These are phyloP conservation scores for Cisticola juncidis DNA, from an alignment of 2,113 vertebrate species.

Conservation along the genomic window DNA sequence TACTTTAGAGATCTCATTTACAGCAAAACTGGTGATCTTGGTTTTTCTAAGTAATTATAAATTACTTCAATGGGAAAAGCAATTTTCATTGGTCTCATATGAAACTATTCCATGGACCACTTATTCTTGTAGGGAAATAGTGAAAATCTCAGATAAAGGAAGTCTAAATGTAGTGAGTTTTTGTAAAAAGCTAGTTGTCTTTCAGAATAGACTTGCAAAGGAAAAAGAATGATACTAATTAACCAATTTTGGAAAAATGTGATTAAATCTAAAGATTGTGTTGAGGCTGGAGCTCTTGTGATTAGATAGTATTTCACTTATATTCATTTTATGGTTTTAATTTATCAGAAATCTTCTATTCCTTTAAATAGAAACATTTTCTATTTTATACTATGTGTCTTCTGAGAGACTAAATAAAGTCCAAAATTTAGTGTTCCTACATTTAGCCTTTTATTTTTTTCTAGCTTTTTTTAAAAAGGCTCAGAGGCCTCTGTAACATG, in stretches of 20 bases:
- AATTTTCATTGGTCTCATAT: not conserved
- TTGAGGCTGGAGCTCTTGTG: not conserved
- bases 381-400: not conserved
- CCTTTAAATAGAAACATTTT: not conserved
- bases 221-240: not conserved
- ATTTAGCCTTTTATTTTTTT: not conserved
- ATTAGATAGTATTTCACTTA: not conserved
- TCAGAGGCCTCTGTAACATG: not conserved
- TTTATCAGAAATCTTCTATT: not conserved
- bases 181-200: not conserved
- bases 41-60: not conserved
- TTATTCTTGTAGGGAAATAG: not conserved
- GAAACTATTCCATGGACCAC: not conserved
- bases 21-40: not conserved
- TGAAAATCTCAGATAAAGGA: not conserved
- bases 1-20: not conserved
- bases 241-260: not conserved
- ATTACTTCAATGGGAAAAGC: not conserved
- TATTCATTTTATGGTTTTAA: not conserved
- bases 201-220: not conserved
- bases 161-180: not conserved
- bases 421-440: not conserved
- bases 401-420: not conserved
- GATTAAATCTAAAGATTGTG: not conserved
- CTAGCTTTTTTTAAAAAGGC: not conserved